A percentile compares a stretch with the other conserved stretches of the same genome.
Evolutionary conservation across 1,140 invertebrate species (phyloP).

Genomic region (Leptopilina boulardi): DNA sequence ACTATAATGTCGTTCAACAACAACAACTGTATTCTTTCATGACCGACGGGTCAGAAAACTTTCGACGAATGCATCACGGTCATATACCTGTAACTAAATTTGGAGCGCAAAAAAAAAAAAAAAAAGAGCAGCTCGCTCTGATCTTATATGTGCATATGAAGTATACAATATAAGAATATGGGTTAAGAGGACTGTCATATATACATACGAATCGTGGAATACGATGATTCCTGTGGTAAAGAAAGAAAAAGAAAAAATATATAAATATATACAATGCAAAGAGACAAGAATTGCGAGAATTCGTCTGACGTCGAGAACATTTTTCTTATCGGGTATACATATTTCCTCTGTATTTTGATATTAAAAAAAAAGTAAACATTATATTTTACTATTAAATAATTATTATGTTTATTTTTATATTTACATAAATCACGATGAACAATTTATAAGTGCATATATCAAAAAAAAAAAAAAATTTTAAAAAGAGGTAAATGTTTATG

Average conservation of each 20-base stretch:
- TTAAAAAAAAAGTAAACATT: no score
- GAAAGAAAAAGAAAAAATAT: no score
- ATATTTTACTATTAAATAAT: no score
- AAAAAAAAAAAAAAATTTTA: no score
- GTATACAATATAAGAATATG: slow-evolving; percentile 51
- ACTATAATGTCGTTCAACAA: neutral
- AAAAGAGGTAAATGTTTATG: neutral
- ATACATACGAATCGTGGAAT: slow-evolving; percentile 57
- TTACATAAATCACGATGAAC: no score
- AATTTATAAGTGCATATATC: no score
- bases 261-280: no score
- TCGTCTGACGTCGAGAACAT: no score
- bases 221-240: neutral
- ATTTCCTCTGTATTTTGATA: no score
- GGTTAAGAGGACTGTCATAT: slow-evolving; percentile 49
- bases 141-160: slow-evolving; percentile 49
- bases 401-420: no score
- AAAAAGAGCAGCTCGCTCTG: slow-evolving; percentile 35
- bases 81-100: slow-evolving; percentile 46
- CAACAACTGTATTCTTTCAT: slow-evolving; percentile 9
- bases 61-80: slow-evolving; percentile 24
- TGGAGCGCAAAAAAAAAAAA: slow-evolving; percentile 45
- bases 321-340: no score
- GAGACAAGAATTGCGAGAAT: no score
- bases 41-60: slow-evolving; percentile 18